Percentiles rank a stretch among this genome's conserved stretches.
Evolutionary conservation across 2,888 invertebrate species (phyloP).

Genomic region (Julus scanicus): DNA sequence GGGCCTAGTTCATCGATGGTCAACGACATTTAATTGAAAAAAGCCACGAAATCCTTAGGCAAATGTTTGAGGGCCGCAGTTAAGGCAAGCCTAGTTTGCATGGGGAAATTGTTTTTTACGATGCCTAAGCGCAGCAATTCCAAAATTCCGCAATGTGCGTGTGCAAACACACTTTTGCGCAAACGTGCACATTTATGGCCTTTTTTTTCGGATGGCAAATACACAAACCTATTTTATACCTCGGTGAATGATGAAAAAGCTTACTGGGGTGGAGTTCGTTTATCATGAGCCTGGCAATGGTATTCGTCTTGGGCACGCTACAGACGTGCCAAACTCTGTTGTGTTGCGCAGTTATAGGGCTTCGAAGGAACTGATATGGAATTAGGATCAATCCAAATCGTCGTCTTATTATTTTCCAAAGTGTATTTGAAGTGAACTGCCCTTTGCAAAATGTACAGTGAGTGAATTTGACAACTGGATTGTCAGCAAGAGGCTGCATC

Average conservation of each 20-base stretch:
- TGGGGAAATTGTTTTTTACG: background rate
- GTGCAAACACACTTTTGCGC: constrained; percentile 19
- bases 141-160: constrained; percentile 19
- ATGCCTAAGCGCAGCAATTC: background rate
- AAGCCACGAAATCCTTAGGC: background rate
- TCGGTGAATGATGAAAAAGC: constrained; percentile 3
- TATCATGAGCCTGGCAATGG: constrained; percentile 1
- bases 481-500: background rate
- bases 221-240: constrained; percentile 19
- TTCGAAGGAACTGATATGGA: background rate
- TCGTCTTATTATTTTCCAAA: background rate
- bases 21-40: constrained; percentile 5
- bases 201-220: constrained; percentile 18
- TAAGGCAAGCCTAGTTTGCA: background rate
- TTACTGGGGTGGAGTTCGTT: constrained; percentile 10
- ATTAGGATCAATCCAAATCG: background rate
- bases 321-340: background rate
- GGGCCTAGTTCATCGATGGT: background rate
- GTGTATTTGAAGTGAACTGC: background rate
- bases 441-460: background rate
- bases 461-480: background rate
- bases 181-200: constrained; percentile 19
- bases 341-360: background rate
- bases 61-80: background rate
- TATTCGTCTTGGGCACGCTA: background rate